Conservation (phyloP, 2,113 vertebrate species). For the Halichoeres trimaculatus region DNA sequence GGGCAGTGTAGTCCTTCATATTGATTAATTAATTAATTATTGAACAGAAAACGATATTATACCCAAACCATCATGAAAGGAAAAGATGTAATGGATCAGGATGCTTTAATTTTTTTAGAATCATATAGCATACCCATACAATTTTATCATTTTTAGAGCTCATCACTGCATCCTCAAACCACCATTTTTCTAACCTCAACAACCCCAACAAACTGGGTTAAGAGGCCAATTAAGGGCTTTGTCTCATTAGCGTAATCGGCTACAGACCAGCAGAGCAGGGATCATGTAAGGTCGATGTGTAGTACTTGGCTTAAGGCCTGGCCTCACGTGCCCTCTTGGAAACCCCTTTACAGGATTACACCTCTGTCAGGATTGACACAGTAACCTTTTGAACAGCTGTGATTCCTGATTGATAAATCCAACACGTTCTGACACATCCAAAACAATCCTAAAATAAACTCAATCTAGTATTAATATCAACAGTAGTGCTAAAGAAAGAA, state of each 20-base stretch:
- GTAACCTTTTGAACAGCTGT: conserved; percentile 26
- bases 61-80: no score
- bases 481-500: neutral
- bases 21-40: no score
- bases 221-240: conserved; percentile 64
- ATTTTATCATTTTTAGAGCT: neutral
- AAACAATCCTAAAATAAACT: conserved; percentile 6
- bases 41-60: no score
- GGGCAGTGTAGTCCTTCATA: no score
- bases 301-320: conserved; percentile 31
- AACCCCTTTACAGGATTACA: conserved; percentile 29
- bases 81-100: neutral
- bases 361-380: conserved; percentile 49
- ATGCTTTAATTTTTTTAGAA: neutral
- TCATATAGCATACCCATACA: no score
- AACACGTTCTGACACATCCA: neutral
- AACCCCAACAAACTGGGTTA: conserved; percentile 65
- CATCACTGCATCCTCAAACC: conserved; percentile 10
- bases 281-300: conserved; percentile 38
- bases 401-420: conserved; percentile 9
- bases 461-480: neutral
- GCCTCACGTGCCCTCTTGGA: conserved; percentile 24
- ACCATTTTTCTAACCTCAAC: conserved; percentile 52
- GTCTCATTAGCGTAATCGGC: conserved; percentile 65
- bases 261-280: conserved; percentile 27